Conservation (phyloP, 2,797 vertebrate species). For the Craterocephalus amniculus region DNA sequence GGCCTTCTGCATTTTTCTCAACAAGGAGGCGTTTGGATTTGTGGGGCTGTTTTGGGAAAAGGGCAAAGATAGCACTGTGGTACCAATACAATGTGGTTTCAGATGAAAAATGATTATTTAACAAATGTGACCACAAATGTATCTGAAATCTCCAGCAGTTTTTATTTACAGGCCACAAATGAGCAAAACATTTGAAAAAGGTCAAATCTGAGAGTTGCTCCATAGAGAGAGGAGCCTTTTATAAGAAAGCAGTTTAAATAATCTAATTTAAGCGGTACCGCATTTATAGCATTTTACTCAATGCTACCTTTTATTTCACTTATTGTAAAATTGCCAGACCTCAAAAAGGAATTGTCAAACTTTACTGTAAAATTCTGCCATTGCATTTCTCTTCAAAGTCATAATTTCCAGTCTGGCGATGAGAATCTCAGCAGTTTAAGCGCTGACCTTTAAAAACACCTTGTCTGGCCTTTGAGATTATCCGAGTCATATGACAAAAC, state of each 20-base stretch:
- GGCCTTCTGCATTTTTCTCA: not conserved
- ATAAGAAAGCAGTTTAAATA: no score
- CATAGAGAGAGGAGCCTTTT: not conserved
- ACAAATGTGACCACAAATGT: not conserved
- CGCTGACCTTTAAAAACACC: constrained; percentile 20
- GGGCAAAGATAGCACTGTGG: not conserved
- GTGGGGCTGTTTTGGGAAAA: constrained; percentile 1
- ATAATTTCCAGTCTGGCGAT: constrained; percentile 5
- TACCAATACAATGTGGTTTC: not conserved
- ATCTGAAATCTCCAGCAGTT: no score
- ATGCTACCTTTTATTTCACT: not conserved
- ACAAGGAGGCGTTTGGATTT: not conserved
- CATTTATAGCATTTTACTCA: no score
- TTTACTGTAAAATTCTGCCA: not conserved
- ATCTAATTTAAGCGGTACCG: no score
- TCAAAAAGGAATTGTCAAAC: not conserved
- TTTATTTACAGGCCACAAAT: no score
- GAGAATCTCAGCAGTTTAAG: constrained; percentile 9
- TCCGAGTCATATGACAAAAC: constrained; percentile 6
- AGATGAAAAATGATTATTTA: not conserved
- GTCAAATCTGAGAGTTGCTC: not conserved
- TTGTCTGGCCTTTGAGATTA: constrained; percentile 26
- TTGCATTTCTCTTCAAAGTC: constrained; percentile 21
- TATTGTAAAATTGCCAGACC: not conserved
- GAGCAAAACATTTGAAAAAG: no score